Conservation (phyloP, 2,888 invertebrate genomes). For the Invenusta paracnida region DNA sequence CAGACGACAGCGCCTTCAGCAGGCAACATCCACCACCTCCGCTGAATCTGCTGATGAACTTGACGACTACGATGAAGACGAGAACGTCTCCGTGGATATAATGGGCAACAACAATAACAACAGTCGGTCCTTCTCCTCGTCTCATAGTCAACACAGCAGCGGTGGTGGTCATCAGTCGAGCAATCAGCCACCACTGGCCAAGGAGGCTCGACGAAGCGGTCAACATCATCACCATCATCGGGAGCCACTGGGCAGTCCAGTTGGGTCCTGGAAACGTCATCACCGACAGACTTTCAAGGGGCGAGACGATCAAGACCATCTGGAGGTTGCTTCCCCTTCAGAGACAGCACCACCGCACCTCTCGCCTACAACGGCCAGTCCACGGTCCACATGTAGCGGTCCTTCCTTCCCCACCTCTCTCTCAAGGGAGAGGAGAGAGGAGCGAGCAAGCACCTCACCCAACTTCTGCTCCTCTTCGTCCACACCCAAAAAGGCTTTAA, state of each 20-base stretch:
- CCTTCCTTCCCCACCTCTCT: background rate
- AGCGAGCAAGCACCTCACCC: background rate
- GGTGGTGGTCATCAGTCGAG: background rate
- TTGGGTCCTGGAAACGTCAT: too few species aligned
- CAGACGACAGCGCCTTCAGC: constrained; percentile 31
- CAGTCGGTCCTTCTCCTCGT: background rate
- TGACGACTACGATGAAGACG: constrained; percentile 23
- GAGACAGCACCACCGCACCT: background rate
- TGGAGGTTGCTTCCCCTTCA: too few species aligned
- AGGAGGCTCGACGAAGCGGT: background rate
- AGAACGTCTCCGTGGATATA: background rate
- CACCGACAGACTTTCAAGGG: too few species aligned
- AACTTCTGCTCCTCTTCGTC: background rate
- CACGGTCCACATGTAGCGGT: background rate
- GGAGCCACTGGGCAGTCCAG: too few species aligned
- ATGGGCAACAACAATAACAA: background rate
- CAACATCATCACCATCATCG: too few species aligned
- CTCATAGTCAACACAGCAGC: background rate
- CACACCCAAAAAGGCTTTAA: background rate
- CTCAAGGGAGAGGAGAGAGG: too few species aligned
- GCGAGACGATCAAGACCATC: background rate
- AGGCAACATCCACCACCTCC: constrained; percentile 39
- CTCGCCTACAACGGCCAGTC: background rate
- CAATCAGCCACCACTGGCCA: background rate
- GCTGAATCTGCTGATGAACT: constrained; percentile 37